A percentile compares a stretch with the other conserved stretches of the same genome.
These are phyloP conservation scores for Leptura quadrifasciata DNA, from an alignment of 2,888 invertebrate species.

Conservation along the genomic window DNA sequence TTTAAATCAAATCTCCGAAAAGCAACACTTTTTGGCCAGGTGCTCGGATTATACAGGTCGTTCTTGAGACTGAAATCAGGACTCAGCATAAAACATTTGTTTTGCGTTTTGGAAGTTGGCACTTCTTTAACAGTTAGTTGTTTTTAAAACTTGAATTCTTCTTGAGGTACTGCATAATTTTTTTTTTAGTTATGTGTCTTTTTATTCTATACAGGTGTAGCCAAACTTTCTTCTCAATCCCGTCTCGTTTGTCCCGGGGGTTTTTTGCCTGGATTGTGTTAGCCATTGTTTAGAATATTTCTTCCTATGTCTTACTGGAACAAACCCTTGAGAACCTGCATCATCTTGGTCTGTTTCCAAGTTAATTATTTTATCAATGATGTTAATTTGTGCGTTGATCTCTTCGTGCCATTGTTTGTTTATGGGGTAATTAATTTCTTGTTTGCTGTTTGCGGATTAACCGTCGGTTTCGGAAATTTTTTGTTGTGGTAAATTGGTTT, in stretches of 20 bases:
- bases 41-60: no score
- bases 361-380: neutral
- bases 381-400: constrained; percentile 7
- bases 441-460: neutral
- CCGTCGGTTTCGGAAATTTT: neutral
- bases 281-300: neutral
- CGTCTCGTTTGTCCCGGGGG: neutral
- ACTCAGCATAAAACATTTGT: neutral
- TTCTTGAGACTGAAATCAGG: no score
- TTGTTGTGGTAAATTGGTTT: neutral
- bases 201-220: neutral
- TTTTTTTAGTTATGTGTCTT: no score
- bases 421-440: neutral
- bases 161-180: no score
- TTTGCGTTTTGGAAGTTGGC: neutral
- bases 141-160: neutral
- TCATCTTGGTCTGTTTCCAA: neutral
- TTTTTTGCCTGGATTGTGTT: neutral
- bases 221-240: neutral
- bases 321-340: neutral
- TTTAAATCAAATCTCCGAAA: no score
- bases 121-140: neutral
- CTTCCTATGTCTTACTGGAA: neutral
- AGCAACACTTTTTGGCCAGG: no score
- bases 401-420: neutral